Base-by-base conservation (phyloP, 1,140 invertebrate species). In the Physella acuta region DNA sequence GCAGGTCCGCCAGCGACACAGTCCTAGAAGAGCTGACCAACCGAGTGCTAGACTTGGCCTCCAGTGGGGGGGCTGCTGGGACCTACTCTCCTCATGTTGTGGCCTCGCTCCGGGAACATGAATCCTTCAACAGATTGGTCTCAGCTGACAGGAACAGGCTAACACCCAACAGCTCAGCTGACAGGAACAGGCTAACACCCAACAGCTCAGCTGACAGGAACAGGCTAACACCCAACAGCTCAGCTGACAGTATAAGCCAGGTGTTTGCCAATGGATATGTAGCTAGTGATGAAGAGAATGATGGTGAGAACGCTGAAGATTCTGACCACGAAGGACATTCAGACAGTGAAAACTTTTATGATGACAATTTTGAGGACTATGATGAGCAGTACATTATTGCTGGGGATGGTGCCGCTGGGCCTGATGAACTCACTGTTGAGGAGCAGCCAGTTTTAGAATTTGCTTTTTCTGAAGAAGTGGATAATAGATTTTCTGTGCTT, bases 321-420 rank as follows among this genome's bases (percentile, higher is more conserved):
- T 73, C 71, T 2, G 67, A 61, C 36, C 71, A 75, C 60, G 68
- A 74, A 31, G 79, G 79, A 61, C 77, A 81, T 63, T 77, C 79
- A 5, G 80, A 81, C 71, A 78, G 77, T 73, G 81, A 82, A 70
- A 76, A 81, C 73, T 76, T 81, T 59, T 81, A 81, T 64, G 81
- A 82, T 68, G 81, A 82, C 68, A 78, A 80, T 73, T 82, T 79
- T 61, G 79, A 81, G 53, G 77, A 79, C 33, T 81, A 82, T 62
- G 78, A 79, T 55, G 81, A 82, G 71, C 78, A 82, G 28, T 82
- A 82, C 68, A 76, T 78, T 44, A 58, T 81, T 30, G 74, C 77
- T 70, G 59, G 75, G 14, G 75, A 77, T 53, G 73, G 68, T 56
- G 75, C 72, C 26, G 76, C 76, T 60, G 69, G 74, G 24, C 76